Percentiles rank a stretch among this genome's conserved stretches.
Evolutionary conservation across 2,888 invertebrate species (phyloP).

Genomic region (Ptychoptera contaminata): DNA sequence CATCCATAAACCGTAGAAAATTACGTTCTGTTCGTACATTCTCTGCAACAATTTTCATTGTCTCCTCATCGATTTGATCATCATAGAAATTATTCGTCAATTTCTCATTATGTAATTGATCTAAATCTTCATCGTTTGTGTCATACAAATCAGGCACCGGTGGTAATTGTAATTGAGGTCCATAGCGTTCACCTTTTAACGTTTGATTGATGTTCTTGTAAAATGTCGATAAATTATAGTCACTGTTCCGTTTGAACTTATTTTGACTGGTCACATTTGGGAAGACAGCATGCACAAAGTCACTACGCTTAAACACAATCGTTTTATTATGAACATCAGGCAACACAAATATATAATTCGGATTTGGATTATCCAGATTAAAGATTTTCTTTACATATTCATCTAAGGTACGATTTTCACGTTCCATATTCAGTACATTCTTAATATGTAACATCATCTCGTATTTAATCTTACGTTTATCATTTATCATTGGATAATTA

Average conservation of each 20-base stretch:
- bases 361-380: slow-evolving; percentile 13
- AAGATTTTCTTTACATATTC: slow-evolving; percentile 14
- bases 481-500: too few species aligned
- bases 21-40: slow-evolving; percentile 15
- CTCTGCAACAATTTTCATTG: slow-evolving; percentile 7
- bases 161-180: too few species aligned
- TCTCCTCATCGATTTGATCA: slow-evolving; percentile 5
- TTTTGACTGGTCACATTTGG: slow-evolving; percentile 20
- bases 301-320: slow-evolving; percentile 15
- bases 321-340: slow-evolving; percentile 12
- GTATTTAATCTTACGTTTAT: too few species aligned
- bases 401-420: background rate
- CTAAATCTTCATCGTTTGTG: background rate
- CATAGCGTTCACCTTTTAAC: too few species aligned
- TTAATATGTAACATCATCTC: background rate
- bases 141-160: too few species aligned
- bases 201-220: background rate
- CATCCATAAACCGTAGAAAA: slow-evolving; percentile 12
- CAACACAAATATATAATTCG: slow-evolving; percentile 20
- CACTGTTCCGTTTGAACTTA: slow-evolving; percentile 7
- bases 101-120: slow-evolving; percentile 1
- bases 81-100: background rate
- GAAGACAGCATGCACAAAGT: slow-evolving; percentile 23
- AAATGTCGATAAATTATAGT: background rate
- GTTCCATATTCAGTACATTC: background rate